These are phyloP conservation scores for Mormyrus hasselquistii DNA, from an alignment of 2,797 vertebrate species.

Conservation along the genomic window DNA sequence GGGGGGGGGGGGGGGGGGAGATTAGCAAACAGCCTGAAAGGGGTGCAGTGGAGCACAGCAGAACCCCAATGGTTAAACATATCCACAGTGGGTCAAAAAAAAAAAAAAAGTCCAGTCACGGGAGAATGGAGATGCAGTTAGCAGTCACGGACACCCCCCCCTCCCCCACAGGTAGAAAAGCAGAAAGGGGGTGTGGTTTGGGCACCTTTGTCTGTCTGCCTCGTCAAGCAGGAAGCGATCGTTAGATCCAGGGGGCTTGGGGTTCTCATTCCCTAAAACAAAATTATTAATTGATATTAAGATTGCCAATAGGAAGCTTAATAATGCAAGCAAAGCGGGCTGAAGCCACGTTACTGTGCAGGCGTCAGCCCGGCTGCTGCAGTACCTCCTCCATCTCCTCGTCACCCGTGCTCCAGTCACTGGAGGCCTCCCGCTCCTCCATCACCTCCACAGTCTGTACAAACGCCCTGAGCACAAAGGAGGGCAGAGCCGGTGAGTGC, in stretches of 20 bases:
- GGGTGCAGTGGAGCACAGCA: not conserved
- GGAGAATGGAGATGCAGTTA: not conserved
- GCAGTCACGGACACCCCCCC: not conserved
- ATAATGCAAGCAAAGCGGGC: not conserved
- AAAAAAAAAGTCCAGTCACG: not conserved
- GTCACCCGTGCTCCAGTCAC: constrained; percentile 44
- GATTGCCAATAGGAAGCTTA: not conserved
- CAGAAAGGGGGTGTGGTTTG: not conserved
- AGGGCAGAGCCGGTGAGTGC: not conserved
- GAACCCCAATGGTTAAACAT: too few species aligned
- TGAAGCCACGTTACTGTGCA: not conserved
- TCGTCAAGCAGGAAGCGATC: constrained; percentile 64
- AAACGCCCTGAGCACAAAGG: not conserved
- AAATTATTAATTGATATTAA: constrained; percentile 4
- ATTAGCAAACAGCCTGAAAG: too few species aligned
- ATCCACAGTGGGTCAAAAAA: too few species aligned
- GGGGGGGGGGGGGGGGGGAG: too few species aligned
- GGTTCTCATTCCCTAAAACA: constrained; percentile 66
- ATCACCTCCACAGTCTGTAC: not conserved
- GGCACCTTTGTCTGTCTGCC: constrained; percentile 56
- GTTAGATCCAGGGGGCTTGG: constrained; percentile 78
- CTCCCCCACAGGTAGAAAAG: not conserved
- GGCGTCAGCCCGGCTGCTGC: constrained; percentile 49
- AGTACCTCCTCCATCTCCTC: constrained; percentile 57
- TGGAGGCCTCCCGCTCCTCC: not conserved